Evolutionary conservation across 2,888 invertebrate species (phyloP).

Genomic region (Caradrina kadenii): DNA sequence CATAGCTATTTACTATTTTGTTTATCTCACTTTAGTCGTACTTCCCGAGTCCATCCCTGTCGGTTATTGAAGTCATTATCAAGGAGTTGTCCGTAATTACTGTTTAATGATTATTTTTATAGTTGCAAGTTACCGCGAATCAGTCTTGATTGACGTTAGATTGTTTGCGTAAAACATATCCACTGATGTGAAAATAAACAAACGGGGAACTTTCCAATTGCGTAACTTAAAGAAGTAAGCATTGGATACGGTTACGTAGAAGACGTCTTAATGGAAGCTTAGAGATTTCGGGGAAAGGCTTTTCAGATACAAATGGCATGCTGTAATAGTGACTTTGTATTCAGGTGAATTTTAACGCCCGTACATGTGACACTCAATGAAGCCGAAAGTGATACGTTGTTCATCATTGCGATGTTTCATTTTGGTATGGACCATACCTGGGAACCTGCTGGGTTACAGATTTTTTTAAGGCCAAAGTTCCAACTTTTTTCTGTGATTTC

Average conservation of each 20-base stretch:
- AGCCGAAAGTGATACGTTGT: too few species aligned
- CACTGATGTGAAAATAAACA: conserved; percentile 65
- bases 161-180: conserved; percentile 68
- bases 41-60: conserved; percentile 54
- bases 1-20: neutral
- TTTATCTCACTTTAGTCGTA: neutral
- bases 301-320: conserved; percentile 16
- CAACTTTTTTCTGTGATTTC: too few species aligned
- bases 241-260: conserved; percentile 51
- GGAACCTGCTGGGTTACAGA: too few species aligned
- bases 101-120: conserved; percentile 63
- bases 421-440: too few species aligned
- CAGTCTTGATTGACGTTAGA: conserved; percentile 62
- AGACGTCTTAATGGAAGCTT: conserved; percentile 32
- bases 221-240: conserved; percentile 51
- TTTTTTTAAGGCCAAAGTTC: too few species aligned
- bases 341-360: too few species aligned
- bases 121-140: conserved; percentile 50
- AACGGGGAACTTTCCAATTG: conserved; percentile 63
- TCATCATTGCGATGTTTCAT: too few species aligned
- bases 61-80: conserved; percentile 59
- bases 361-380: too few species aligned
- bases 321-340: neutral
- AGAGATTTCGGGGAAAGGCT: conserved; percentile 20
- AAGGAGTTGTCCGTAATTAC: conserved; percentile 63